phyloP scores from a whole-genome alignment of 2,113 vertebrate genomes.

The Pseudolaguvia tuberculata region DNA sequence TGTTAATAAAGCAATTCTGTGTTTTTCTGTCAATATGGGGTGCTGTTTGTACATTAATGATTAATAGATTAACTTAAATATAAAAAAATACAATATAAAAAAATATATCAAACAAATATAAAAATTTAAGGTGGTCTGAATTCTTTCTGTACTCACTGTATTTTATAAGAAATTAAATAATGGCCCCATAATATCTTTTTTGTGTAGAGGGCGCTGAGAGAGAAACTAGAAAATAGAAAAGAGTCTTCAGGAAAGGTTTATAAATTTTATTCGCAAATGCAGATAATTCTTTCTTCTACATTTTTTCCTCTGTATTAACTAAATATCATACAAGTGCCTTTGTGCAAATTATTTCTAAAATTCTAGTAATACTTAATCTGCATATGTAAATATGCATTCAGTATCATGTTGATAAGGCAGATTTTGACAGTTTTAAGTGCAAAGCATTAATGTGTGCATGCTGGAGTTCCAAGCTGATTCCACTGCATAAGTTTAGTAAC shows the following conservation, averaged over 20 bases:
- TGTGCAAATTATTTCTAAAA: background rate
- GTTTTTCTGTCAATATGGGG: too few species aligned
- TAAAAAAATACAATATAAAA: too few species aligned
- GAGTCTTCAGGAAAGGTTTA: background rate
- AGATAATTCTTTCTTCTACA: constrained; percentile 1
- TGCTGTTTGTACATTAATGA: too few species aligned
- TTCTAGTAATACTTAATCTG: background rate
- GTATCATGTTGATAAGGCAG: background rate
- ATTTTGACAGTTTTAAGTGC: background rate
- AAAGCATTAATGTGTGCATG: background rate
- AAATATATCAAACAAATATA: too few species aligned
- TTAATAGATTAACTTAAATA: too few species aligned
- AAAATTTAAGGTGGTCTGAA: too few species aligned
- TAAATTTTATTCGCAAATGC: background rate
- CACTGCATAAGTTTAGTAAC: constrained; percentile 44
- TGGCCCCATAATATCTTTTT: background rate
- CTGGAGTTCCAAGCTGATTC: constrained; percentile 41
- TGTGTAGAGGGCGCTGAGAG: background rate
- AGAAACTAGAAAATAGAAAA: background rate
- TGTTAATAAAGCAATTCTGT: too few species aligned
- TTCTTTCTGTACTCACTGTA: too few species aligned
- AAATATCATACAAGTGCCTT: constrained; percentile 1
- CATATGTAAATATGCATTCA: background rate
- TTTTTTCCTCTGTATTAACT: background rate
- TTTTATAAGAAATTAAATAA: too few species aligned